phyloP scores from a whole-genome alignment of 2,888 invertebrate genomes.

The Gymnoscelis rufifasciata region DNA sequence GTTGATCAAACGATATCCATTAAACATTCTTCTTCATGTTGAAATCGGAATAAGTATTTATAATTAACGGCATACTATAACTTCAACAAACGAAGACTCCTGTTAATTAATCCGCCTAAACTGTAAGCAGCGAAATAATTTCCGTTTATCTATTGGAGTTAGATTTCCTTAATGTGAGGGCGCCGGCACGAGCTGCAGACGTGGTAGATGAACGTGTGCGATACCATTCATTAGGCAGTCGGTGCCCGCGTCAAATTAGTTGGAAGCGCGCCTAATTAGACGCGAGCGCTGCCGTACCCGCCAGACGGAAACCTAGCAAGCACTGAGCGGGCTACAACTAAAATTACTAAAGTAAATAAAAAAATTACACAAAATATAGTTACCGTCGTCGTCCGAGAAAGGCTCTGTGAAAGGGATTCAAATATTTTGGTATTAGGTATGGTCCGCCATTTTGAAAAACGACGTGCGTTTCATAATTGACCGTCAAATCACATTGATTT shows the following conservation, averaged over 20 bases:
- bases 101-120: constrained; percentile 28
- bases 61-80: too few species aligned
- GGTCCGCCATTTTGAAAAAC: too few species aligned
- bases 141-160: constrained; percentile 52
- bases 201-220: constrained; percentile 75
- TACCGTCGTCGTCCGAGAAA: too few species aligned
- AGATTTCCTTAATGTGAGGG: constrained; percentile 56
- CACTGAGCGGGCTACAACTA: not conserved
- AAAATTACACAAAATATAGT: too few species aligned
- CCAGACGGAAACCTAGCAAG: constrained; percentile 25
- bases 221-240: constrained; percentile 75
- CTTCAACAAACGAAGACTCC: constrained; percentile 12
- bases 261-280: constrained; percentile 69
- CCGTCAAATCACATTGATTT: too few species aligned
- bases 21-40: too few species aligned
- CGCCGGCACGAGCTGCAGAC: constrained; percentile 53
- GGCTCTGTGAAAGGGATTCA: too few species aligned
- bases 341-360: too few species aligned
- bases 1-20: too few species aligned
- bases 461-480: too few species aligned
- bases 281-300: constrained; percentile 20
- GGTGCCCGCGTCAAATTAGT: constrained; percentile 74
- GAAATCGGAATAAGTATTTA: too few species aligned
- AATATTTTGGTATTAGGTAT: too few species aligned
- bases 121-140: constrained; percentile 40